Evolutionary conservation across 1,140 invertebrate genomes (phyloP), one percentile per base, ranked within the genome.

Genomic region (Melitaea cinxia): DNA sequence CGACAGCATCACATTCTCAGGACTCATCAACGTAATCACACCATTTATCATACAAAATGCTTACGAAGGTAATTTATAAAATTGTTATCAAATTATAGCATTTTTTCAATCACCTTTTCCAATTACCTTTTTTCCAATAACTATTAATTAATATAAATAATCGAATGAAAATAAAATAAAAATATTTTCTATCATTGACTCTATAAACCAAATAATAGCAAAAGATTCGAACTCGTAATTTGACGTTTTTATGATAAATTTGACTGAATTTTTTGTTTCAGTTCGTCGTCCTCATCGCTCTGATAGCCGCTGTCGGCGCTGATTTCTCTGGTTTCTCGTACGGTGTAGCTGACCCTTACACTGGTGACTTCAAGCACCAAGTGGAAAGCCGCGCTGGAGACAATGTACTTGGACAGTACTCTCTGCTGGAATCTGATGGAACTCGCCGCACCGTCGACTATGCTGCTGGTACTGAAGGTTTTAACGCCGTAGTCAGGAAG

Each of bases 311-410:
- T 23, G 78, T 65, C 17, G 70, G 50, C 62, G 73, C 75, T 10
- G 78, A 83, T 57, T 66, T 67, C 56, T 77, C 71, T 60, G 82
- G 81, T 70, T 83, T 85, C 75, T 72, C 86, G 12, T 92, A 91
- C 69, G 73, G 73, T 45, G 91, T 92, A 4, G 83, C 83, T 14
- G 91, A 92, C 65, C 83, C 89, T n/a, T 87, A 84, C 82, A 93
- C 86, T 64, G 90, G 93, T 15, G 91, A 92, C 80, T 85, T 84
- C 70, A 92, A 92, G 77, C 76, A 71, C 59, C 88, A 91, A 67
- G 72, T 85, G 23, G 91, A 92, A 77, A 84, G 68, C 59, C 82
- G 91, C 15, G 82, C 89, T 58, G 93, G 93, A 1, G 91, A 93
- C 71, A 68, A 92, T 28, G 93, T 94, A 9, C 80, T 85, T 42